Conservation (phyloP, 2,113 vertebrate genomes). For the Furnarius figulus region DNA sequence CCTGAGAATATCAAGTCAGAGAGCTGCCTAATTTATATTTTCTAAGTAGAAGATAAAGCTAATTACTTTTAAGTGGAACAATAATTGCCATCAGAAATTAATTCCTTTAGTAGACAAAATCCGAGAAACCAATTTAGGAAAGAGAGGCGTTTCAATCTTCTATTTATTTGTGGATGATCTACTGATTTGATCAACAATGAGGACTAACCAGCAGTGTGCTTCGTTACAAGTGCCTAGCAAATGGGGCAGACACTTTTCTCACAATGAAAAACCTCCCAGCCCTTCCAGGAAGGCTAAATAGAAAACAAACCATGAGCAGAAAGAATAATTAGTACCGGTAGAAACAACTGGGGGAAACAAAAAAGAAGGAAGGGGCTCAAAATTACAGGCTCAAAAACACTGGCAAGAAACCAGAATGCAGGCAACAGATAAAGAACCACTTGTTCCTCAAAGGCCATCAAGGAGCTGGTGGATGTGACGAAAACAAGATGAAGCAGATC, state of each 20-base stretch:
- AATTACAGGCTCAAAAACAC: neutral
- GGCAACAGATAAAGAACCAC: neutral
- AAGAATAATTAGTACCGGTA: neutral
- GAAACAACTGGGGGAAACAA: neutral
- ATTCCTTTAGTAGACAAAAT: constrained; percentile 21
- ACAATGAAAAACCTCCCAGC: neutral
- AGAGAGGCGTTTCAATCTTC: neutral
- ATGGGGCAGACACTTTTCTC: neutral
- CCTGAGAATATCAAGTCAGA: constrained; percentile 8
- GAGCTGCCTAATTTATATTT: constrained; percentile 25
- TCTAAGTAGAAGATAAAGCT: constrained; percentile 27
- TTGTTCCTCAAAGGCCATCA: neutral
- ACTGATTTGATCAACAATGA: neutral
- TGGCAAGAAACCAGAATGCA: neutral
- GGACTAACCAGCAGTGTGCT: neutral
- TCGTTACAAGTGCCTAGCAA: neutral
- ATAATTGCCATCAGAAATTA: constrained; percentile 19
- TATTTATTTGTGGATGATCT: neutral
- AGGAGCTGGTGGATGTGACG: neutral
- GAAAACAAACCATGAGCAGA: neutral
- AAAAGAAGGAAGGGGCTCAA: neutral
- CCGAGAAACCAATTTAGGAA: neutral
- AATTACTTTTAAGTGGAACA: constrained; percentile 28
- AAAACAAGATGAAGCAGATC: neutral
- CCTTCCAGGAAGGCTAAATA: neutral